Evolutionary conservation across 2,888 invertebrate species (phyloP), one percentile per base, ranked within the genome.

Genomic region (Allacma fusca): DNA sequence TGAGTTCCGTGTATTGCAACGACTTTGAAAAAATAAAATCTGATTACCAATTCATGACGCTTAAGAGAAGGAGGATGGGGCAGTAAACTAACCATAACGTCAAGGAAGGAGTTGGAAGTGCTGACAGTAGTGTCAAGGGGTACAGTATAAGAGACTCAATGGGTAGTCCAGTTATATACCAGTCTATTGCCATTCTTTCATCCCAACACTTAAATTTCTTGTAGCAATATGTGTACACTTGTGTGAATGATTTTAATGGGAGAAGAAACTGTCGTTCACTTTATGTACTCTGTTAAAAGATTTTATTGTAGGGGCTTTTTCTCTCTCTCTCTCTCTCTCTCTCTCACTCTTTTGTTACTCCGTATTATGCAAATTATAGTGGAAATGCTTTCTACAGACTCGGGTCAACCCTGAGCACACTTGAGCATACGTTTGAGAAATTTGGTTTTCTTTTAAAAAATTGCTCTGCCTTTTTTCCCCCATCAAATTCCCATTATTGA

Each of bases 41-140:
- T 23, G n/a, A 59, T 59, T 59, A 59, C 59, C 59, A 59, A 59
- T 19, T 59, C 59, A 59, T 23, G 59, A 59, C 59, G 19, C n/a
- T n/a, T 5, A 13, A 5, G 40, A 59, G 19, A n/a, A 21, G 7
- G n/a, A 7, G 59, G 59, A 59, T 23, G 59, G 59, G 7, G 19
- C 5, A 23, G n/a, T 59, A 7, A 59, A 59, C 59, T 59, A 59
- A 59, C 59, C 59, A 59, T 59, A 59, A 59, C 59, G 59, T 13
- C 59, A 59, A n/a, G n/a, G n/a, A n/a, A n/a, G n/a, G n/a, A 59
- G 9, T 59, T 59, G 5, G 7, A 40, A 40, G 40, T 40, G 40
- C 40, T 40, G 59, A 21, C 19, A 23, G 12, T 59, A n/a, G 59
- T 19, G 19, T 23, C 9, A 13, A 21, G 59, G 5, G 59, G 7